Evolutionary conservation across 2,888 invertebrate genomes (phyloP).

Genomic region (Nesidiocoris tenuis): DNA sequence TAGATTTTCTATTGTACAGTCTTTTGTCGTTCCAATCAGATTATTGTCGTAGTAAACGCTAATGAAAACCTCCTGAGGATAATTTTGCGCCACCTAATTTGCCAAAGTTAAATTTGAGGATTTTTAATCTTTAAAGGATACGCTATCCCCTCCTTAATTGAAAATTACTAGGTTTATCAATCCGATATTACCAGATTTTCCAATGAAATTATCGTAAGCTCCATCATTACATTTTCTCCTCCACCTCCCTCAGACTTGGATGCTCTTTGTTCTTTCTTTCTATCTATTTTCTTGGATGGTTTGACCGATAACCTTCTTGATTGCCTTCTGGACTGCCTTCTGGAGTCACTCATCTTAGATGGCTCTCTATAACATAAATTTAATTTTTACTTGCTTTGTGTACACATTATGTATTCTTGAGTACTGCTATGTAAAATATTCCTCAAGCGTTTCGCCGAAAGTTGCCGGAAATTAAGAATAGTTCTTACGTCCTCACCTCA

Average conservation of each 20-base stretch:
- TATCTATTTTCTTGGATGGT: neutral
- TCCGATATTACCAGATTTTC: constrained; percentile 27
- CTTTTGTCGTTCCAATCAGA: constrained; percentile 20
- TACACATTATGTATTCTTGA: no score
- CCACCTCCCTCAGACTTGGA: neutral
- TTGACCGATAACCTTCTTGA: constrained; percentile 1
- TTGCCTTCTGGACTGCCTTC: constrained; percentile 32
- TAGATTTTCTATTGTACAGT: constrained; percentile 4
- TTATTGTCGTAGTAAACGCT: constrained; percentile 27
- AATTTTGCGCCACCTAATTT: constrained; percentile 12
- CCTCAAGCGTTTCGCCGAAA: no score
- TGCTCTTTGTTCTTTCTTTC: neutral
- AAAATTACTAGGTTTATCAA: no score
- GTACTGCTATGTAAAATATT: no score
- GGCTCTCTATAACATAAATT: no score
- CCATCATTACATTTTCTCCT: constrained; percentile 1
- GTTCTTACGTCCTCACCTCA: no score
- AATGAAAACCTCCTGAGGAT: constrained; percentile 26
- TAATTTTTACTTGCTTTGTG: no score
- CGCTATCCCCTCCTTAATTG: no score
- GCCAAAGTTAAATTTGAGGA: no score
- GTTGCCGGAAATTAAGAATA: no score
- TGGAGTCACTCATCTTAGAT: constrained; percentile 25
- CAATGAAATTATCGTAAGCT: constrained; percentile 2
- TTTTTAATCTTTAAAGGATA: no score